Evolutionary conservation across 2,888 invertebrate genomes (phyloP), one percentile per base, ranked within the genome.

Genomic region (Epistrophe grossulariae): DNA sequence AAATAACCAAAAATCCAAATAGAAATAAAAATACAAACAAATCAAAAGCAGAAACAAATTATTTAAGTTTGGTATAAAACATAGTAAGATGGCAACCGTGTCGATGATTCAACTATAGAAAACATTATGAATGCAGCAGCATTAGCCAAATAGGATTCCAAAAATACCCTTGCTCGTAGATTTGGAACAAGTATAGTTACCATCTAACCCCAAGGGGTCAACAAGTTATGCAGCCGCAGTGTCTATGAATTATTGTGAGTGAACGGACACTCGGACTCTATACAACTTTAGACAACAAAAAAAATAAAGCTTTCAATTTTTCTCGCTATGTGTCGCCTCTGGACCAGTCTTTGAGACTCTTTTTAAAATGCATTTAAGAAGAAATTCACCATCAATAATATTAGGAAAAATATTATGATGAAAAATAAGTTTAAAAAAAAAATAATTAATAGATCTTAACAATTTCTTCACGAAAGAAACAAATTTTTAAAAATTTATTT

Each of bases 161-260:
- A 35, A 66, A 62, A 60, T 59, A 50, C 40, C 40, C 50, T 6
- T 2, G 7, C 38, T 59, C 40, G 13, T 17, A 38, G 17, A 19
- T 55, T 55, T 40, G 73, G 38, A 74, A 62, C 31, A 43, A 52
- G 48, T 28, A 24, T 10, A 19, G 40, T 55, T 72, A 62, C 9
- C n/a, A 57, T 50, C 70, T 83, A 87, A 87, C 83, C 87, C 76
- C 74, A 45, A n/a, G 79, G 66, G 87, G 83, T 87, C 83, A 83
- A 79, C 83, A 83, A 79, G 79, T 76, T 87, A 87, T 83, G 87
- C 83, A 79, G 83, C 73, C 87, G 50, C 43, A 59, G 72, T 72
- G 87, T 87, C 87, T 87, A 64, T 83, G 79, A 71, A 66, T 79
- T 82, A n/a, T 45, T 43, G 82, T 59, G 48, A 70, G 71, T 59